These are phyloP conservation scores for Ametastegia equiseti DNA, from an alignment of 2,888 invertebrate species.

Conservation along the genomic window DNA sequence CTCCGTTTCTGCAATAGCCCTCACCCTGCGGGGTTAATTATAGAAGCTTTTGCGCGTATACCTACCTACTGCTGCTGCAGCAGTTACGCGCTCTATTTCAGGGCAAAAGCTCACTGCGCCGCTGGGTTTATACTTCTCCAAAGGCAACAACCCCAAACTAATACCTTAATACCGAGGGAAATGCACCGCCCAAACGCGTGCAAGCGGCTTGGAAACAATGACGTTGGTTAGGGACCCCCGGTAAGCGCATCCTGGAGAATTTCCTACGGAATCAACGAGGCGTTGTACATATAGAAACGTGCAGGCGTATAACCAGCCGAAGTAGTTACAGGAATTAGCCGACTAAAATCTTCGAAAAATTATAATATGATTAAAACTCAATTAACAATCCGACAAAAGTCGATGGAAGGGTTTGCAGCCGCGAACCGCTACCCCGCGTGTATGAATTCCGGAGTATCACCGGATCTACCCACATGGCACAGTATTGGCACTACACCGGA, in stretches of 20 bases:
- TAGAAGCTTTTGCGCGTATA: conserved; percentile 61
- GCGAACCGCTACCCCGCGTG: no score
- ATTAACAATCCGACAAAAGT: no score
- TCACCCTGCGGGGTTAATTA: conserved; percentile 60
- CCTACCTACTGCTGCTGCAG: no score
- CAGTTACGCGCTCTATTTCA: conserved; percentile 53
- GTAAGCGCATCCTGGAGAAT: conserved; percentile 11
- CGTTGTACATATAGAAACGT: conserved; percentile 17
- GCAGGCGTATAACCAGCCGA: background rate
- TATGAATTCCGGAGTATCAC: no score
- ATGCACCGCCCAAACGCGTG: conserved; percentile 58
- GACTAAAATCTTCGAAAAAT: background rate
- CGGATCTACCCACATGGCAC: no score
- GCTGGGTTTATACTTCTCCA: conserved; percentile 48
- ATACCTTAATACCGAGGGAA: conserved; percentile 61
- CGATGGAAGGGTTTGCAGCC: no score
- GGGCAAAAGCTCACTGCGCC: conserved; percentile 3
- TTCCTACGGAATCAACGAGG: conserved; percentile 41
- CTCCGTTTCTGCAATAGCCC: background rate
- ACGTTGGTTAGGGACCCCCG: conserved; percentile 14
- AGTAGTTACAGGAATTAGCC: conserved; percentile 3
- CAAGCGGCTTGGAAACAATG: conserved; percentile 58
- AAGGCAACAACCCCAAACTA: conserved; percentile 52
- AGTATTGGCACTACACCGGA: no score
- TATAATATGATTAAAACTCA: no score